Base-by-base conservation (phyloP, 1,140 invertebrate genomes). In the Scaptomyza pallida region DNA sequence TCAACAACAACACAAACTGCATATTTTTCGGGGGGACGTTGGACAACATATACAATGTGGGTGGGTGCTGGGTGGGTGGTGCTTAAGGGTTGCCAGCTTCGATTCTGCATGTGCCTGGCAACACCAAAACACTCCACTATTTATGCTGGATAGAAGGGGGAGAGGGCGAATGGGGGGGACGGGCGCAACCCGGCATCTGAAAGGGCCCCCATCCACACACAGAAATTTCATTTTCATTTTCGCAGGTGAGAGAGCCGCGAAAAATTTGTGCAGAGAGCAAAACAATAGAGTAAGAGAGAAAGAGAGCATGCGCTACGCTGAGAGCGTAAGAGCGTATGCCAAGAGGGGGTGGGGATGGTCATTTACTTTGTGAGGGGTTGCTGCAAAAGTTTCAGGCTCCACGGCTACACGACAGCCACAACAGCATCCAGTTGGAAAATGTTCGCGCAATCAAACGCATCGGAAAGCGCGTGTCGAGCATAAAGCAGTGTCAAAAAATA, bases 381-480 rank as follows among this genome's bases (percentile, higher is more conserved):
- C 62, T 75, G 72, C 51, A 59, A 60, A 72, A 59, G 12, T 15
- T 26, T 30, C 30, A 35, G 55, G 26, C 26, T 30, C 54, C 10
- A 37, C 47, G 35, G 45, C 61, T 6, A 35, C n/a, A n/a, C 40
- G 56, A 48, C n/a, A 45, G 30, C 54, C 64, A 73, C 45, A 67
- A 62, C 74, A 86, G 81, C 82, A 86, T 86, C 81, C 81, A 86
- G 81, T 86, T 86, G 81, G 82, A 88, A 86, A 86, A 88, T 75
- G 78, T 82, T 88, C 78, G 81, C 81, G 81, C 70, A 85, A 41
- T 85, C 30, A 80, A 81, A 85, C 81, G 82, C 81, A 85, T 63
- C 81, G 26, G 64, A 86, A 81, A 85, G 73, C 81, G 81, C 81
- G 81, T 81, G 50, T 41, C 69, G 51, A 62, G 57, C 54, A 37